phyloP scores from a whole-genome alignment of 2,797 vertebrate species.

The Thamnophis elegans region DNA sequence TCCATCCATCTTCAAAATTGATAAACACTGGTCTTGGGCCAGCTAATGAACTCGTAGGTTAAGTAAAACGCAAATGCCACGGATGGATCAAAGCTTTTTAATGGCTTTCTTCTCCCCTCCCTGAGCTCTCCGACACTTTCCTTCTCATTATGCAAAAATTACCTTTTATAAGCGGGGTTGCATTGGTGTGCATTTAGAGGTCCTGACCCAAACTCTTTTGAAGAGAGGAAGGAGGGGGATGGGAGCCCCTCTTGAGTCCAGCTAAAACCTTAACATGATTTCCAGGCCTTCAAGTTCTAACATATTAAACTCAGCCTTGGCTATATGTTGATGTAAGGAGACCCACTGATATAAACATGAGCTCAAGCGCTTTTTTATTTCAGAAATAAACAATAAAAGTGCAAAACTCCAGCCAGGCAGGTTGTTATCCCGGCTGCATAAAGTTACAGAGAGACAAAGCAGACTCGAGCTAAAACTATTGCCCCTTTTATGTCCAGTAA shows the following conservation, averaged over 20 bases:
- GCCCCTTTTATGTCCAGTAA: not conserved
- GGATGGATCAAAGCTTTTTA: not conserved
- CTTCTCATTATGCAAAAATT: not conserved
- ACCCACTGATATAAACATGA: constrained; percentile 33
- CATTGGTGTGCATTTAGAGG: constrained; percentile 37
- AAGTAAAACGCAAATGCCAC: not conserved
- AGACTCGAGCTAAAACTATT: constrained; percentile 45
- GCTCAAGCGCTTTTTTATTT: constrained; percentile 23
- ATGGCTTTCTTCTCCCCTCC: not conserved
- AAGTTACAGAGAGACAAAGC: constrained; percentile 63
- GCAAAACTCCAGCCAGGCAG: constrained; percentile 21
- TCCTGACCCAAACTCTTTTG: constrained; percentile 7
- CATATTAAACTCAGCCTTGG: constrained; percentile 38
- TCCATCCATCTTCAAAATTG: not conserved
- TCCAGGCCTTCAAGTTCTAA: constrained; percentile 34
- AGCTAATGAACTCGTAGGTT: not conserved
- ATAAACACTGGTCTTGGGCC: not conserved
- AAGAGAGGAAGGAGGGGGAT: constrained; percentile 22
- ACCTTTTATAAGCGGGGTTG: constrained; percentile 9
- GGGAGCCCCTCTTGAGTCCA: not conserved
- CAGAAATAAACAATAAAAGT: constrained; percentile 47
- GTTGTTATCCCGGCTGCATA: constrained; percentile 40
- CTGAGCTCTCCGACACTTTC: not conserved
- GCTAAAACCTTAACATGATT: constrained; percentile 56
- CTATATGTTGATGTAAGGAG: constrained; percentile 44